Base-by-base conservation (phyloP, 2,797 vertebrate genomes). In the Decapterus maruadsi region DNA sequence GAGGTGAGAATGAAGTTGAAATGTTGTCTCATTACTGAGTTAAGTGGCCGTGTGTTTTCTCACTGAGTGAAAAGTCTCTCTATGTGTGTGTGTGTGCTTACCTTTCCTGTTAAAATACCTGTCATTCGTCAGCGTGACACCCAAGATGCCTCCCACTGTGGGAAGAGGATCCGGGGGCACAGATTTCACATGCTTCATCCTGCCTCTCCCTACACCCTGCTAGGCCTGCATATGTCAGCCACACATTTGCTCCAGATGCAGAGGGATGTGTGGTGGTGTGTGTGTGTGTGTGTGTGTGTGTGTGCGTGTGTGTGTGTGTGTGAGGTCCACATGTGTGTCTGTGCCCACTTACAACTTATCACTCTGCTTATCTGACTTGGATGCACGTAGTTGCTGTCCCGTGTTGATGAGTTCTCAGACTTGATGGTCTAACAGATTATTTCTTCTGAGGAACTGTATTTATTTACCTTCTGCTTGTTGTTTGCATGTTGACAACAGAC, bases 231-330 rank as follows among this genome's bases (percentile, higher is more conserved):
- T 91, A 85, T 88, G 90, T 86, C 81, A 80, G 85, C 84, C 81
- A 83, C 90, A 93, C 87, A 89, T 90, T 93, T 93, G 71, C 75
- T 92, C 93, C 93, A 93, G 93, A 93, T 92, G 92, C 87, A 79
- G 31, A 40, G 45, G 51, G 58, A 36, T 82, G 31, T 81, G 36
- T 73, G 58, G 59, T 71, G 64, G 34, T 77, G 38, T 65, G 63
- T 69, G 53, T 81, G 72, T 68, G 57, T 79, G 29, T 58, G 36
- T 78, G 48, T 73, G 68, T 50, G 55, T 42, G 71, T 78, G 82
- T 80, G 84, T 82, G 36, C 80, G 36, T 73, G 55, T 62, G 63
- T 70, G 65, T 45, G 59, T 36, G 71, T 78, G 82, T 80, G 84
- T 82, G 89, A 58, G 84, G 82, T 81, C 74, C 13, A 8, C 60